phyloP scores from a whole-genome alignment of 2,888 invertebrate genomes.

The Odontocerum albicorne region DNA sequence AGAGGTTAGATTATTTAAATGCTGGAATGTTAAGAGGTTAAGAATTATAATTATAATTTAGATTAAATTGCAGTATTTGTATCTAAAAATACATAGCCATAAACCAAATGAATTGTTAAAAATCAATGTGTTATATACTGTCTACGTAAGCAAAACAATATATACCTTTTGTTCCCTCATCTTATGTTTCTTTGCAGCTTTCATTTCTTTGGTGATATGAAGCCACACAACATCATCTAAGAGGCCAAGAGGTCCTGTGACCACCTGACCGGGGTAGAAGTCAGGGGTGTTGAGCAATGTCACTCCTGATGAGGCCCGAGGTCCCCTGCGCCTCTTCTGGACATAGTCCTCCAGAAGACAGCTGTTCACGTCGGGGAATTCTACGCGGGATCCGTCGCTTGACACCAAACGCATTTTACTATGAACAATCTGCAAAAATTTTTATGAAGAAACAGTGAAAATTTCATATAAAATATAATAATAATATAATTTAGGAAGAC shows the following conservation, averaged over 20 bases:
- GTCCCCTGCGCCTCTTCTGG: constrained; percentile 56
- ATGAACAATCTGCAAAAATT: constrained; percentile 61
- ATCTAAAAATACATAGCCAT: neutral
- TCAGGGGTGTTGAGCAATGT: constrained; percentile 46
- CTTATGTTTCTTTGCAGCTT: constrained; percentile 61
- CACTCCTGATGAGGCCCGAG: constrained; percentile 7
- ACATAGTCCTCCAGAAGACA: constrained; percentile 72
- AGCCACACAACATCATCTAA: constrained; percentile 82
- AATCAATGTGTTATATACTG: neutral
- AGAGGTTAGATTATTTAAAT: neutral
- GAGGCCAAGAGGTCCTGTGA: constrained; percentile 72
- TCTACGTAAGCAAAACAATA: neutral
- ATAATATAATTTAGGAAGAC: no score
- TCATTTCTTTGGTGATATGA: constrained; percentile 73
- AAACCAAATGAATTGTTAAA: neutral
- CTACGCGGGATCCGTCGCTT: constrained; percentile 65
- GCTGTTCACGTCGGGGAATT: constrained; percentile 68
- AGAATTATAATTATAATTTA: neutral
- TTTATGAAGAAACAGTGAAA: no score
- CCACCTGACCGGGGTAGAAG: constrained; percentile 73
- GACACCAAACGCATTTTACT: constrained; percentile 68
- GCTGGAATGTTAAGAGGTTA: neutral
- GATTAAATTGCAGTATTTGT: neutral
- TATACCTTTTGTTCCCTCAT: constrained; percentile 58
- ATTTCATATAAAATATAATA: no score